phyloP scores from a whole-genome alignment of 2,888 invertebrate genomes.

The Onchidella celtica region DNA sequence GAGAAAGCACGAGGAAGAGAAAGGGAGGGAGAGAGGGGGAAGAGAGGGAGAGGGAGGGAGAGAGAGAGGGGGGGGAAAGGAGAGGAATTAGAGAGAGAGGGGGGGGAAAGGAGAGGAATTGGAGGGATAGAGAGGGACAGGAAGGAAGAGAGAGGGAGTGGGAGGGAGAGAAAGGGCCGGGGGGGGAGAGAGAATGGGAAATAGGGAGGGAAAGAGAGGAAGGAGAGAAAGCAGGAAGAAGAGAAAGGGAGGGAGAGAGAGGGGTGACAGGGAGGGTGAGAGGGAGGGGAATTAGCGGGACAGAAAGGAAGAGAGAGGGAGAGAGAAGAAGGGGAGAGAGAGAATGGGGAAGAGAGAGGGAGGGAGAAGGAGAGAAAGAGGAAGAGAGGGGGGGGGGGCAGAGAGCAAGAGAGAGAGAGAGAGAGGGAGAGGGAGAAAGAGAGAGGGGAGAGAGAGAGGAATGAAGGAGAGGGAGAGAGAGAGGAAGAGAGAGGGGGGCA shows the following conservation, averaged over 20 bases:
- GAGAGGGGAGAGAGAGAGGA: neutral
- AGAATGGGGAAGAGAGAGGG: too few relatives aligned
- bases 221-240: neutral
- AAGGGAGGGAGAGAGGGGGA: neutral
- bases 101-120: too few relatives aligned
- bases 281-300: neutral
- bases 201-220: neutral
- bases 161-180: too few relatives aligned
- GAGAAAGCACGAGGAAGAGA: neutral
- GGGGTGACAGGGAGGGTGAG: slow-evolving; percentile 14
- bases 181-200: neutral
- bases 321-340: too few relatives aligned
- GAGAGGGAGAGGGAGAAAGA: neutral
- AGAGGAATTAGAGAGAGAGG: too few relatives aligned
- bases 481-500: too few relatives aligned
- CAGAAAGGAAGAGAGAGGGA: neutral
- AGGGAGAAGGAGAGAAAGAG: too few relatives aligned
- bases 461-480: neutral
- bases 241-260: neutral
- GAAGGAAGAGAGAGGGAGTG: too few relatives aligned
- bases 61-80: too few relatives aligned
- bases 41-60: neutral
- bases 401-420: neutral
- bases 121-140: too few relatives aligned
- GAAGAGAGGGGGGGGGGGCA: neutral